Evolutionary conservation across 2,113 vertebrate genomes (phyloP), one percentile per base, ranked within the genome.

Genomic region (Eidolon helvum): DNA sequence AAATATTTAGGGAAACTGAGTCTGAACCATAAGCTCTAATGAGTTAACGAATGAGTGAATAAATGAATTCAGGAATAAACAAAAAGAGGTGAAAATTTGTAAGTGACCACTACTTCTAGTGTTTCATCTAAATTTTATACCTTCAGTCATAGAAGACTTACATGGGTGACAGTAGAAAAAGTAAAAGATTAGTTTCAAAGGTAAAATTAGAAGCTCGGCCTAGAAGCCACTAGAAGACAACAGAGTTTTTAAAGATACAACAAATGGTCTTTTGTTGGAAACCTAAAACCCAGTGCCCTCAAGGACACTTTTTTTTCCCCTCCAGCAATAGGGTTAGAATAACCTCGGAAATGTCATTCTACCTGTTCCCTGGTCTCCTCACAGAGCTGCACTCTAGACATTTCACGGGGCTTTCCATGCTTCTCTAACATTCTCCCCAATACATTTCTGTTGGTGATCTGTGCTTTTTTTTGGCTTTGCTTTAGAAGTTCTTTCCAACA

Each of bases 151-250:
- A 79, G 11, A 79, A 26, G 22, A 87, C 71, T 90, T 84, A 35
- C 40, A 33, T n/a, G 79, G 33, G 19, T 87, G 7, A 75, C 1
- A 69, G 2, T 61, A 35, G 69, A 79, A 61, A 68, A 50, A 50
- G 26, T 24, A 65, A 59, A 53, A 75, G 7, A 65, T 59, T 48
- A 40, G 24, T 69, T 96, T 80, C 7, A 77, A 85, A 63, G 87
- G 22, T 48, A 50, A 95, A 90, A 78, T 57, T 1, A 50, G 85
- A 91, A 91, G 21, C 5, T 84, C 9, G 86, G 18, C 11, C 21
- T 40, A 10, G 68, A 55, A 90, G 5, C 18, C 59, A n/a, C 40
- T 90, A 72, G 28, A 69, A 92, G 40, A 43, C 26, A 26, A 72
- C 12, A 79, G 71, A 50, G 11, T 35, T 79, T 87, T 71, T 3